These are phyloP conservation scores for Calliphora vicina DNA, from an alignment of 1,140 invertebrate genomes.

Conservation along the genomic window DNA sequence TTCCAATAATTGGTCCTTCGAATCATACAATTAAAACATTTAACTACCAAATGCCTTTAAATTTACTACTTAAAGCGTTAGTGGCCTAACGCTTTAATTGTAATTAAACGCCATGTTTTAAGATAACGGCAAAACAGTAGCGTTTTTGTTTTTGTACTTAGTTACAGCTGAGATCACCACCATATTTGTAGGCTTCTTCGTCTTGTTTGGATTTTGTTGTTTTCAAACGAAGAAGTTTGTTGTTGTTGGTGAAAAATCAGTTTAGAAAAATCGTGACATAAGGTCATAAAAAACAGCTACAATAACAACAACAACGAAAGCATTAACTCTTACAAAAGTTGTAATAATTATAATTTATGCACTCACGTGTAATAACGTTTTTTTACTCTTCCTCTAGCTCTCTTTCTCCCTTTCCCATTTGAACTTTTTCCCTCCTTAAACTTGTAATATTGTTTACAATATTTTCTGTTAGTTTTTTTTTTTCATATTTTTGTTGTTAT, in stretches of 20 bases:
- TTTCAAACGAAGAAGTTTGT: neutral
- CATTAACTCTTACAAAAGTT: neutral
- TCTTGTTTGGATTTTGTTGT: neutral
- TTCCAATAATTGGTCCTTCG: no score
- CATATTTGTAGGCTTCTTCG: neutral
- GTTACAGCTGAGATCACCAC: neutral
- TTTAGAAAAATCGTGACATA: conserved; percentile 13
- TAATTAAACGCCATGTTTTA: neutral
- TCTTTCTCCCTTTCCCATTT: neutral
- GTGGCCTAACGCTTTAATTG: neutral
- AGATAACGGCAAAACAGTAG: neutral
- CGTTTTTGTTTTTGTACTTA: neutral
- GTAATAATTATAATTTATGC: conserved; percentile 14
- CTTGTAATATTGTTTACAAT: neutral
- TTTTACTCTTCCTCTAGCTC: neutral
- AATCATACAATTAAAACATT: no score
- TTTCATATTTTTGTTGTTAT: neutral
- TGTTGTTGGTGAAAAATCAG: neutral
- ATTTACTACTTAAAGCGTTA: no score
- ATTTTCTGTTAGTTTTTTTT: neutral
- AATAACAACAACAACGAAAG: neutral
- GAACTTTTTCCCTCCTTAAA: neutral
- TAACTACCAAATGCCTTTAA: no score
- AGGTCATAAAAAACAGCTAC: neutral
- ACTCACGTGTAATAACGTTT: conserved; percentile 13